Conservation (phyloP, 2,888 invertebrate species). For the Drosophila anomalata region DNA sequence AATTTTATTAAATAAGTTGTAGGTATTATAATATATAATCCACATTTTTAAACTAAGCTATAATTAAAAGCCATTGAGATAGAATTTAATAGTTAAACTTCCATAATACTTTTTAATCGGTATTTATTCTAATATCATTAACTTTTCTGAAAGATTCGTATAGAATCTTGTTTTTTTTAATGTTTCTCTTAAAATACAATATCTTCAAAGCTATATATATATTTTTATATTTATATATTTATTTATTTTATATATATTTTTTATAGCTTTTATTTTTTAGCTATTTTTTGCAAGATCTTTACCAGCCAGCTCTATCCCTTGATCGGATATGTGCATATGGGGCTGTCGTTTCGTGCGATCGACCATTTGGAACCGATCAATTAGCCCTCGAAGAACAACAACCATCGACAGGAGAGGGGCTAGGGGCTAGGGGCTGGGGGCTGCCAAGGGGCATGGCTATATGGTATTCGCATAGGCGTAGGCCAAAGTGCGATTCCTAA, state of each 20-base stretch:
- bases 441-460: neutral
- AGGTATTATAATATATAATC: too few relatives aligned
- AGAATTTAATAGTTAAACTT: too few relatives aligned
- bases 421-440: neutral
- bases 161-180: too few relatives aligned
- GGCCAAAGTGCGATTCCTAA: constrained; percentile 4
- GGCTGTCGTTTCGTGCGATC: constrained; percentile 80
- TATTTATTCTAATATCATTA: too few relatives aligned
- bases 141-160: too few relatives aligned
- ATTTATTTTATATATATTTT: neutral
- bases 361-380: constrained; percentile 84
- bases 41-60: too few relatives aligned
- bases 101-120: too few relatives aligned
- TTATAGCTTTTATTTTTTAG: neutral
- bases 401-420: neutral
- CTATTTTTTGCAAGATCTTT: neutral
- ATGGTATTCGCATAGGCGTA: neutral
- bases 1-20: too few relatives aligned
- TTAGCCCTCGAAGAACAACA: constrained; percentile 65
- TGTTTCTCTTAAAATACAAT: neutral
- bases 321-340: constrained; percentile 40
- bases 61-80: too few relatives aligned
- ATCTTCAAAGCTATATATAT: neutral
- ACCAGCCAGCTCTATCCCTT: neutral
- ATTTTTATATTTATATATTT: too few relatives aligned